These are phyloP conservation scores for Gymnarchus niloticus DNA, from an alignment of 2,113 vertebrate genomes.

Conservation along the genomic window DNA sequence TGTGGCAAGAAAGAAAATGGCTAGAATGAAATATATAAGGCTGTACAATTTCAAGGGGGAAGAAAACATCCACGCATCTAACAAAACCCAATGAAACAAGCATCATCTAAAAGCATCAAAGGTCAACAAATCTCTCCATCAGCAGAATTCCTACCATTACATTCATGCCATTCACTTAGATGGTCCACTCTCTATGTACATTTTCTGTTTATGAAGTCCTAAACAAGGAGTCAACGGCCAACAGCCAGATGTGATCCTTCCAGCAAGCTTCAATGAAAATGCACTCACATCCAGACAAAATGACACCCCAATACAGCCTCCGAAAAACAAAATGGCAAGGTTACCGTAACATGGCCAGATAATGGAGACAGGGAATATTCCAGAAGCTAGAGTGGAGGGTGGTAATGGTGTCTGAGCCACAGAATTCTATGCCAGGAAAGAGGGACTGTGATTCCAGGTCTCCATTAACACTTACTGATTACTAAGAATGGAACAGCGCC, in stretches of 20 bases:
- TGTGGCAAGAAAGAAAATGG: neutral
- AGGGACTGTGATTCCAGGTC: neutral
- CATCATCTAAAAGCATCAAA: neutral
- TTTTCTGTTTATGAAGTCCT: neutral
- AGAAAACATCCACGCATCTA: neutral
- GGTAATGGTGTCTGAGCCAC: neutral
- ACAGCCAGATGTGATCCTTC: neutral
- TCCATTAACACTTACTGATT: neutral
- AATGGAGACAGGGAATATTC: neutral
- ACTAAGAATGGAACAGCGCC: neutral
- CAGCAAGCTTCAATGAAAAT: neutral
- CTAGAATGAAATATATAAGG: neutral
- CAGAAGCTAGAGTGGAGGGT: neutral
- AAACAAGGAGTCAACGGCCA: neutral
- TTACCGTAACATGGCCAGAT: neutral
- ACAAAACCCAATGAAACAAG: neutral
- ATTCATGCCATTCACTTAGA: neutral
- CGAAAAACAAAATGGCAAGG: neutral
- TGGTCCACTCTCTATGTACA: neutral
- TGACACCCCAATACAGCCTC: neutral
- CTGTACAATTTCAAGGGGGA: neutral
- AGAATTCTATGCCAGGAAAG: neutral
- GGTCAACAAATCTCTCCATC: neutral
- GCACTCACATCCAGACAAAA: neutral
- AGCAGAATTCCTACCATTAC: neutral